These are phyloP conservation scores for Neosilurus mollespiculum DNA, from an alignment of 2,797 vertebrate species.

Conservation along the genomic window DNA sequence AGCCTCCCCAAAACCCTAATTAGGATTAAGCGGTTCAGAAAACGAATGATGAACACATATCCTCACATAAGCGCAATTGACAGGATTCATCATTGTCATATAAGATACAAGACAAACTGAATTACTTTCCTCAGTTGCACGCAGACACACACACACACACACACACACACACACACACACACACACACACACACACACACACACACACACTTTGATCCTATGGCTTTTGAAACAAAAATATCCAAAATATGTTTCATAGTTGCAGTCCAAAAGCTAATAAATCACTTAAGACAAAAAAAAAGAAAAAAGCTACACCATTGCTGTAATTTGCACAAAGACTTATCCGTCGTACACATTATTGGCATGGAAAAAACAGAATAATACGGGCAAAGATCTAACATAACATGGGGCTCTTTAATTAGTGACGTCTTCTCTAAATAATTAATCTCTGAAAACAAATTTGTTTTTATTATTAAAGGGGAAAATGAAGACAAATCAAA, in stretches of 20 bases:
- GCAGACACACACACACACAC: conserved; percentile 26
- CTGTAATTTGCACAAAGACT: conserved; percentile 26
- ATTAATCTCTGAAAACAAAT: conserved; percentile 44
- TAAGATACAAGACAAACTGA: background rate
- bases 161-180: background rate
- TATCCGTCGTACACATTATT: conserved; percentile 43
- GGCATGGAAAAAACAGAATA: conserved; percentile 36
- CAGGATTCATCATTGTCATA: background rate
- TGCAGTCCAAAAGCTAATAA: conserved; percentile 73
- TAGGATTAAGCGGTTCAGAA: no score
- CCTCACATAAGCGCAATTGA: background rate
- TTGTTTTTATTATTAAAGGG: conserved; percentile 8
- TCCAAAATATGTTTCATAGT: conserved; percentile 66
- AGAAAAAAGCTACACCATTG: conserved; percentile 36
- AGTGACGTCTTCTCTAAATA: conserved; percentile 37
- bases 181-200: background rate
- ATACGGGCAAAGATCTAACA: conserved; percentile 21
- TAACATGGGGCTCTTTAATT: conserved; percentile 2
- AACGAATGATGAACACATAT: background rate
- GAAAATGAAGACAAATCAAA: background rate
- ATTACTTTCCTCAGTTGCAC: conserved; percentile 30
- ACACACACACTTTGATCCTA: conserved; percentile 58
- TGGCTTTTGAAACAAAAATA: conserved; percentile 60
- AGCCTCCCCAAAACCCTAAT: no score
- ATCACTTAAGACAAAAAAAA: conserved; percentile 61